phyloP scores from a whole-genome alignment of 1,140 invertebrate species.

The Helicoverpa armigera region DNA sequence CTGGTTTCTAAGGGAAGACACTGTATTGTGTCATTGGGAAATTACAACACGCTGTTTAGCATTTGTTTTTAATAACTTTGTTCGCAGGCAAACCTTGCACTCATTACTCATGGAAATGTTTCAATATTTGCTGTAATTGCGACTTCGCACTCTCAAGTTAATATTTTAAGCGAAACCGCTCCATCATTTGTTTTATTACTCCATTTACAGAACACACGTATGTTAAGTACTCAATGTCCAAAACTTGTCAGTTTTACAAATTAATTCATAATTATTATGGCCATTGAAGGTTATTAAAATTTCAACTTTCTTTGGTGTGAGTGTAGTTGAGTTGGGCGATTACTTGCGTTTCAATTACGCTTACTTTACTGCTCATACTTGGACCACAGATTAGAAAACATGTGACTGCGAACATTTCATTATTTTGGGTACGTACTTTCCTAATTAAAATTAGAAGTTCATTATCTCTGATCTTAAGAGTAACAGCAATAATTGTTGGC shows the following conservation, averaged over 20 bases:
- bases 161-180: neutral
- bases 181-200: slow-evolving; percentile 26
- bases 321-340: neutral
- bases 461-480: too few relatives aligned
- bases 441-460: neutral
- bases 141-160: neutral
- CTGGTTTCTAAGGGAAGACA: neutral
- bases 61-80: slow-evolving; percentile 22
- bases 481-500: too few relatives aligned
- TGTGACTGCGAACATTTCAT: neutral
- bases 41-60: neutral
- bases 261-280: slow-evolving; percentile 10
- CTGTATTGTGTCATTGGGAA: neutral
- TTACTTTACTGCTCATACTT: slow-evolving; percentile 6
- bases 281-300: slow-evolving; percentile 3
- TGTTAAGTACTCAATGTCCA: neutral
- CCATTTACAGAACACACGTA: neutral
- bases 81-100: slow-evolving; percentile 24
- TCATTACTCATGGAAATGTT: slow-evolving; percentile 41
- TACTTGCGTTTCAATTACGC: slow-evolving; percentile 13
- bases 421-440: too few relatives aligned
- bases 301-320: neutral
- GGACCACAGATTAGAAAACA: neutral
- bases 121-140: slow-evolving; percentile 35
- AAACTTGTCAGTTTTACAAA: slow-evolving; percentile 29